These are phyloP conservation scores for Poliocrania exsul DNA, from an alignment of 2,797 vertebrate species.

Conservation along the genomic window DNA sequence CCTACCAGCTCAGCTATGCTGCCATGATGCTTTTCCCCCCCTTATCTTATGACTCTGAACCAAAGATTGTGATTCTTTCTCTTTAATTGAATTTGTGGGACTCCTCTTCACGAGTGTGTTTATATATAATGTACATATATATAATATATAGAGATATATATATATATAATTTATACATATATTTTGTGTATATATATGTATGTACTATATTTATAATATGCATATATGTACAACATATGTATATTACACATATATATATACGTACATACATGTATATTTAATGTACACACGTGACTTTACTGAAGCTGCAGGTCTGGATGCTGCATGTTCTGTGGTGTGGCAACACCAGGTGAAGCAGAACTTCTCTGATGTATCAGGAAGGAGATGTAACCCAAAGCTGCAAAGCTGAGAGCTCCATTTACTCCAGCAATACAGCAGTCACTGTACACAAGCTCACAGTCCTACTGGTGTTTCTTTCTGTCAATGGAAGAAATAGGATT, in stretches of 20 bases:
- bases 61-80: background rate
- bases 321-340: accelerated
- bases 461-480: background rate
- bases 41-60: background rate
- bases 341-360: background rate
- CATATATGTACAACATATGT: background rate
- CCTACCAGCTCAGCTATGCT: background rate
- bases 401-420: background rate
- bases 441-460: background rate
- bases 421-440: background rate
- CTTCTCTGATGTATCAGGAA: background rate
- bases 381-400: background rate
- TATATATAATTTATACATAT: background rate
- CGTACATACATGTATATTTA: too few species aligned
- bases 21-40: background rate
- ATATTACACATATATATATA: background rate
- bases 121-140: accelerated
- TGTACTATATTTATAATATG: background rate
- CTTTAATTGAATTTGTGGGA: background rate
- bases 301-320: background rate
- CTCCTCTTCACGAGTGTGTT: accelerated
- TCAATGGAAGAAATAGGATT: background rate
- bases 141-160: background rate
- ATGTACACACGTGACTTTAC: background rate
- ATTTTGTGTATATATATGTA: background rate